phyloP scores from a whole-genome alignment of 2,113 vertebrate species.

The Nothocercus nigrocapillus region DNA sequence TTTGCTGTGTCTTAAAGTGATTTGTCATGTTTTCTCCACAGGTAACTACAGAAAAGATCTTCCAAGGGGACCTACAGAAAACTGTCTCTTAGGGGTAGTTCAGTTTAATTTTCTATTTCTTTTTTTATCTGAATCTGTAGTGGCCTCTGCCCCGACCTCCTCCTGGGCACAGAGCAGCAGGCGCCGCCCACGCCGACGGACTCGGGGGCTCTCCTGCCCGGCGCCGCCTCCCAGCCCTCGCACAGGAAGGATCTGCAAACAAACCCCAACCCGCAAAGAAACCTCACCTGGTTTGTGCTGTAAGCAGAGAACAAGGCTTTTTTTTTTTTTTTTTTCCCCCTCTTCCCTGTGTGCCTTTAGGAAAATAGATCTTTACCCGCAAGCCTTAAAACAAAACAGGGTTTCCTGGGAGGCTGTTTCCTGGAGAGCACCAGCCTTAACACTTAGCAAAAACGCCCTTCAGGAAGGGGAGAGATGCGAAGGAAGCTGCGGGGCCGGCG shows the following conservation, averaged over 20 bases:
- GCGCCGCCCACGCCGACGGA: too few relatives aligned
- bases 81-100: neutral
- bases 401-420: rapidly evolving
- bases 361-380: neutral
- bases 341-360: neutral
- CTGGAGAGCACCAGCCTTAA: neutral
- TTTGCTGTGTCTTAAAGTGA: conserved; percentile 51
- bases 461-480: too few relatives aligned
- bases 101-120: neutral
- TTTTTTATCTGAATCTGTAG: neutral
- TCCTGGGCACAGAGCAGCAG: too few relatives aligned
- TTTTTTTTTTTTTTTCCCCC: neutral
- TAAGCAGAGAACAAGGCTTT: neutral
- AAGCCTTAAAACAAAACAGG: neutral
- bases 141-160: neutral
- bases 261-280: rapidly evolving
- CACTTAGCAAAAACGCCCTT: neutral
- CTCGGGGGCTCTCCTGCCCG: too few relatives aligned
- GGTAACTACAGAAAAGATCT: neutral
- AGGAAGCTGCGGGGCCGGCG: too few relatives aligned
- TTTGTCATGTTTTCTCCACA: conserved; percentile 3
- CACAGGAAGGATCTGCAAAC: neutral
- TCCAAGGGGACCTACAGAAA: neutral
- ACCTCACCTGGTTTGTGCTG: rapidly evolving
- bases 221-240: too few relatives aligned